phyloP scores from a whole-genome alignment of 2,888 invertebrate genomes.

The Trichogramma evanescens region DNA sequence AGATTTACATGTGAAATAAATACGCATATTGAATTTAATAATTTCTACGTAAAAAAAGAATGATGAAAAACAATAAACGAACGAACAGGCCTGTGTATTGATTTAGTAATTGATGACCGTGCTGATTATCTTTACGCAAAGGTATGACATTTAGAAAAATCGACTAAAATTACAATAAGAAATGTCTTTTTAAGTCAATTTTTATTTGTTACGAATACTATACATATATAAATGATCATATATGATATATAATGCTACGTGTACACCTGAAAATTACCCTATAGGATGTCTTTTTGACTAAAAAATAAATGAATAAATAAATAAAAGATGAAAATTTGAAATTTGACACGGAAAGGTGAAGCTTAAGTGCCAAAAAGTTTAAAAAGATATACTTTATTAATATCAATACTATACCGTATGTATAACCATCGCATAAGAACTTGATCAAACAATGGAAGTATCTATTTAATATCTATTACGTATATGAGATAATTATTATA shows the following conservation, averaged over 20 bases:
- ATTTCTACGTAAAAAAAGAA: too few relatives aligned
- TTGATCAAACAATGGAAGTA: conserved; percentile 25
- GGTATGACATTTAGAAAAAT: neutral
- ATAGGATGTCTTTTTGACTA: conserved; percentile 9
- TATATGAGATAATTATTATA: conserved; percentile 14
- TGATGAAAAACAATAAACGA: conserved; percentile 12
- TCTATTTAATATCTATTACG: conserved; percentile 19
- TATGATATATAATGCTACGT: neutral
- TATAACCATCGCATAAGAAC: neutral
- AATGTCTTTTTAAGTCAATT: conserved; percentile 6
- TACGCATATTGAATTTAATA: too few relatives aligned
- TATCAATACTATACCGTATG: conserved; percentile 2
- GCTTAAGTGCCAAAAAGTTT: conserved; percentile 22
- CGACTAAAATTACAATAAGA: neutral
- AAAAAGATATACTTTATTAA: conserved; percentile 7
- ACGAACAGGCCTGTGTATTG: conserved; percentile 13
- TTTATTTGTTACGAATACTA: conserved; percentile 8
- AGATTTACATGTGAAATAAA: too few relatives aligned
- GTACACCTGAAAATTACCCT: neutral
- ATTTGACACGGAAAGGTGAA: conserved; percentile 13
- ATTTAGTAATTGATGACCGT: neutral
- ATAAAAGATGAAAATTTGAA: neutral
- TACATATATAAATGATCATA: neutral
- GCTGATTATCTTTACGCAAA: conserved; percentile 1
- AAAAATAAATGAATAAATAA: conserved; percentile 4